phyloP scores from a whole-genome alignment of 2,797 vertebrate species.

The Pempheris klunzingeri region DNA sequence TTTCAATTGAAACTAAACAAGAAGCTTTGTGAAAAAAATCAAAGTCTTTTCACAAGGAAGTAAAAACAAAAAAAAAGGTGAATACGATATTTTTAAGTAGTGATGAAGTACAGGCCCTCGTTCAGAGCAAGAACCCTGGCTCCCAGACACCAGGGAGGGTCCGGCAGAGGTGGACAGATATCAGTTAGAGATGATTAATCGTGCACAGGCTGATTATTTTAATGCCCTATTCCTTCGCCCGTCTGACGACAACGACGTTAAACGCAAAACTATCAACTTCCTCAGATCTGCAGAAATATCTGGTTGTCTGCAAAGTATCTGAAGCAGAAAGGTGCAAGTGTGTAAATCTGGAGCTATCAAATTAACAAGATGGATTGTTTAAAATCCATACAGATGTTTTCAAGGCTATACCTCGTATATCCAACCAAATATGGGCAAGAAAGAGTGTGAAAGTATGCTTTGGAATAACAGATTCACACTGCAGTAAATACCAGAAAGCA shows the following conservation, averaged over 20 bases:
- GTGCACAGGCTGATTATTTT: neutral
- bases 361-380: neutral
- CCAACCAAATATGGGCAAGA: neutral
- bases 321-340: neutral
- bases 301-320: neutral
- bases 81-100: constrained; percentile 19
- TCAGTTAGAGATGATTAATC: neutral
- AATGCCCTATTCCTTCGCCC: neutral
- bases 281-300: constrained; percentile 29
- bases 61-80: constrained; percentile 18
- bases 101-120: neutral
- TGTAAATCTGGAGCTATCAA: neutral
- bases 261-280: constrained; percentile 1
- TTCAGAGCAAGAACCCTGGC: constrained; percentile 1
- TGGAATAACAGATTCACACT: neutral
- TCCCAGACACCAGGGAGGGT: constrained; percentile 18
- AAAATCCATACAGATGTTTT: neutral
- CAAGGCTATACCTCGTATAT: neutral
- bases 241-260: neutral
- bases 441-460: neutral
- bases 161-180: constrained; percentile 3
- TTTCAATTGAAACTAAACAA: constrained; percentile 80
- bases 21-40: constrained; percentile 51
- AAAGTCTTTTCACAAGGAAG: constrained; percentile 57
- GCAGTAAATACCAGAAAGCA: neutral